phyloP scores from a whole-genome alignment of 2,888 invertebrate genomes.

The Parasteatoda lunata region DNA sequence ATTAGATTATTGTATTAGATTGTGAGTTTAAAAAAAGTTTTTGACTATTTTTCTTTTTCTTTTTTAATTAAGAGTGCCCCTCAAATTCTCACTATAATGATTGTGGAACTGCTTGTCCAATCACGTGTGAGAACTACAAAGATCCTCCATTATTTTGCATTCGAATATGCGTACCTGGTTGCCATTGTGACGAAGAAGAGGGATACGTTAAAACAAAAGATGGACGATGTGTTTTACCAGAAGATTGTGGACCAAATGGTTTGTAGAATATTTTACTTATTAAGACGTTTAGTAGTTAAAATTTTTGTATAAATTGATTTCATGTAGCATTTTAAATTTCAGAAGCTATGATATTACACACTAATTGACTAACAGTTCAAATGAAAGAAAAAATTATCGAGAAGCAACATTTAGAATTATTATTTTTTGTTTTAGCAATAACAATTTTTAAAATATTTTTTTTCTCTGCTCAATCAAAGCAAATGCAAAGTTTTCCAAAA shows the following conservation, averaged over 20 bases:
- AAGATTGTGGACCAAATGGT: neutral
- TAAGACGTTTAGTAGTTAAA: too few species aligned
- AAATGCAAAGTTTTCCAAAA: too few species aligned
- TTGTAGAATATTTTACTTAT: too few species aligned
- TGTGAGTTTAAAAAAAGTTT: neutral
- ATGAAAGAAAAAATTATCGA: too few species aligned
- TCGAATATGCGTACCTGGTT: neutral
- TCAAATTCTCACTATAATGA: neutral
- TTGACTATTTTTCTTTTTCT: neutral
- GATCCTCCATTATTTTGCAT: neutral
- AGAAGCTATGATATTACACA: too few species aligned
- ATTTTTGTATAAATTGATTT: too few species aligned
- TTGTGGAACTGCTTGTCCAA: neutral
- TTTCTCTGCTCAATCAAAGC: too few species aligned
- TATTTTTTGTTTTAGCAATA: too few species aligned
- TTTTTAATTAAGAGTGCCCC: neutral
- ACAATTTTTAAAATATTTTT: too few species aligned
- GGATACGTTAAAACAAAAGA: neutral
- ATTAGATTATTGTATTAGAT: neutral
- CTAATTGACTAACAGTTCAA: too few species aligned
- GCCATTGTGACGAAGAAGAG: neutral
- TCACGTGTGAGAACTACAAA: neutral
- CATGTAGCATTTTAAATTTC: too few species aligned
- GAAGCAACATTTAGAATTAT: too few species aligned
- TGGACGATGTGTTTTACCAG: neutral